Base-by-base conservation (phyloP, 2,888 invertebrate genomes). In the Notodonta ziczac region DNA sequence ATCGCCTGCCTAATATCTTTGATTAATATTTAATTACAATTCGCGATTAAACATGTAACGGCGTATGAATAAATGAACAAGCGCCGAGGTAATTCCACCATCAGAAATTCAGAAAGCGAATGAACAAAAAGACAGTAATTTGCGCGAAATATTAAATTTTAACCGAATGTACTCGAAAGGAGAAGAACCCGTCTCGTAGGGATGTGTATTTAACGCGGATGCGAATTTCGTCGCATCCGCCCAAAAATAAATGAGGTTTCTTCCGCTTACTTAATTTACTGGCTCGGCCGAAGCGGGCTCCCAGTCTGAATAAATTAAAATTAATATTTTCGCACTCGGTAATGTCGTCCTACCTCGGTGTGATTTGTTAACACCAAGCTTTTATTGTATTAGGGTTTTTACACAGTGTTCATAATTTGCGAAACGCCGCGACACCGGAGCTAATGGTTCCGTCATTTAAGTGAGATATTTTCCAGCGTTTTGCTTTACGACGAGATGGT, bases 221-320 rank as follows among this genome's bases (percentile, higher is more conserved):
- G 90, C 89, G 90, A 88, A 91, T 88, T 91, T 87, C 87, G 85
- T 90, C 89, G 87, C 91, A 89, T 91, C 93, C 91, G 90, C 84
- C 90, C 89, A 92, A 91, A 92, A 93, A 91, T 91, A 91, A 92
- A 92, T 90, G 91, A 91, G 90, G 88, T 90, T 91, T 91, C 92
- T 93, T 93, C 93, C 91, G 92, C 90, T 90, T 90, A 90, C 89
- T 92, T 91, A 92, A 93, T 91, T 91, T 89, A 90, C 88, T 86
- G 87, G 86, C 82, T 80, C 84, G 84, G 84, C 84, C 84, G 81
- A 79, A 82, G 78, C 85, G 83, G 83, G 87, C 84, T 87, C 85
- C 83, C 85, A 82, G 82, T 82, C 82, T 82, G 88, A 88, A 90
- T 90, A 88, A 87, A 91, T 92, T 91, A 89, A 90, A 89, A 90